These are phyloP conservation scores for Emys orbicularis DNA, from an alignment of 2,797 vertebrate genomes.

Conservation along the genomic window DNA sequence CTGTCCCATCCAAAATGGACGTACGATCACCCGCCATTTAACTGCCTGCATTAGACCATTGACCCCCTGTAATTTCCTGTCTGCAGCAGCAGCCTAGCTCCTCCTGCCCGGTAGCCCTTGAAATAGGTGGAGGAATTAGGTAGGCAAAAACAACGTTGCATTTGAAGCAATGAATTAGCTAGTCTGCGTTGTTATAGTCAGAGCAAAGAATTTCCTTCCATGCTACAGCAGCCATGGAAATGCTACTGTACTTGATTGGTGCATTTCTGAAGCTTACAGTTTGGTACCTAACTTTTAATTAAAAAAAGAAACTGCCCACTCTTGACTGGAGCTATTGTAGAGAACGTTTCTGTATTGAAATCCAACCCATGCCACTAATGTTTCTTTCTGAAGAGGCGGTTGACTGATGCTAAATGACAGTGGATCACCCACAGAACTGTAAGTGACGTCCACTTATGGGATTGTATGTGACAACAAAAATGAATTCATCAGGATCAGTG, in stretches of 20 bases:
- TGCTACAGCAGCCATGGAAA: not conserved
- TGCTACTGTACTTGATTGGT: not conserved
- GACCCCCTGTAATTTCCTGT: not conserved
- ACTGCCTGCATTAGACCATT: not conserved
- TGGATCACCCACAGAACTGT: slow-evolving; percentile 49
- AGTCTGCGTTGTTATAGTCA: not conserved
- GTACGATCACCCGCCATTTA: not conserved
- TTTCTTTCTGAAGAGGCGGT: slow-evolving; percentile 22
- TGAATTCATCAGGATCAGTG: slow-evolving; percentile 61
- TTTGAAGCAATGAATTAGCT: not conserved
- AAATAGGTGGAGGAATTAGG: not conserved
- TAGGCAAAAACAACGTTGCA: not conserved
- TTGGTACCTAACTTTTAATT: slow-evolving; percentile 30
- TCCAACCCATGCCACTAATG: not conserved
- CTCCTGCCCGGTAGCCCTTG: not conserved
- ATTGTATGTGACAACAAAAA: slow-evolving; percentile 69
- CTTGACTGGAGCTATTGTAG: rapidly evolving
- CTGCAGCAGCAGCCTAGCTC: slow-evolving; percentile 16
- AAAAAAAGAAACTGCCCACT: not conserved
- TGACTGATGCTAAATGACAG: slow-evolving; percentile 36
- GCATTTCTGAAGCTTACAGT: not conserved
- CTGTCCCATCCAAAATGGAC: too few species aligned
- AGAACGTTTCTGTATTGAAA: not conserved
- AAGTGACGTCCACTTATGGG: slow-evolving; percentile 57
- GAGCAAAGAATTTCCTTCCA: not conserved